phyloP scores from a whole-genome alignment of 2,113 vertebrate species.

The Protomyctophum bolini region DNA sequence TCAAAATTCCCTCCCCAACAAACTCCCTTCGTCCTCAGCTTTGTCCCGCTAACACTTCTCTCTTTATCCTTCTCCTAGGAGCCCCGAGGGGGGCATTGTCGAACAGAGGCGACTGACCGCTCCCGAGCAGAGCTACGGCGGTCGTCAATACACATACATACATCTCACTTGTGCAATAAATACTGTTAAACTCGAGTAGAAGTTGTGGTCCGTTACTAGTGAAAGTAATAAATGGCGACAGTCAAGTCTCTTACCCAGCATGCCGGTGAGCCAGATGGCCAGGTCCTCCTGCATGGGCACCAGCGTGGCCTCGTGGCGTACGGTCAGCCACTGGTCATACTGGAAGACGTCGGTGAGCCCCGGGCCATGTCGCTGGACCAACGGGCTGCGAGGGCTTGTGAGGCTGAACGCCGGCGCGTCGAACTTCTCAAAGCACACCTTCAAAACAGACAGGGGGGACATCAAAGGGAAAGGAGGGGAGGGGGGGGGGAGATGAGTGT shows the following conservation, averaged over 20 bases:
- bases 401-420: slow-evolving; percentile 79
- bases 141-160: too few relatives aligned
- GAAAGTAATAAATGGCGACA: too few relatives aligned
- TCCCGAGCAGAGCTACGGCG: too few relatives aligned
- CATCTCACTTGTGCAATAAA: too few relatives aligned
- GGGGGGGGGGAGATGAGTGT: neutral
- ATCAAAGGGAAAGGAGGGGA: neutral
- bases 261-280: slow-evolving; percentile 90
- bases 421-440: slow-evolving; percentile 93
- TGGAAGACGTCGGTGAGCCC: slow-evolving; percentile 90
- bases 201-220: too few relatives aligned
- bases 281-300: slow-evolving; percentile 97
- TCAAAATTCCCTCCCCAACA: too few relatives aligned
- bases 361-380: slow-evolving; percentile 87
- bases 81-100: slow-evolving; percentile 1
- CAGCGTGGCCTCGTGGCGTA: slow-evolving; percentile 91
- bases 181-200: too few relatives aligned
- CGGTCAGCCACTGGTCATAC: slow-evolving; percentile 94
- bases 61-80: neutral
- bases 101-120: too few relatives aligned
- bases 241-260: slow-evolving; percentile 82
- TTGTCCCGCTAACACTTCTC: neutral
- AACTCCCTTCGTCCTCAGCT: too few relatives aligned
- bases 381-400: slow-evolving; percentile 81
- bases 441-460: neutral